A percentile compares a stretch with the other conserved stretches of the same genome.
Conservation (phyloP, 1,140 invertebrate species). For the Drosophila malerkotliana region DNA sequence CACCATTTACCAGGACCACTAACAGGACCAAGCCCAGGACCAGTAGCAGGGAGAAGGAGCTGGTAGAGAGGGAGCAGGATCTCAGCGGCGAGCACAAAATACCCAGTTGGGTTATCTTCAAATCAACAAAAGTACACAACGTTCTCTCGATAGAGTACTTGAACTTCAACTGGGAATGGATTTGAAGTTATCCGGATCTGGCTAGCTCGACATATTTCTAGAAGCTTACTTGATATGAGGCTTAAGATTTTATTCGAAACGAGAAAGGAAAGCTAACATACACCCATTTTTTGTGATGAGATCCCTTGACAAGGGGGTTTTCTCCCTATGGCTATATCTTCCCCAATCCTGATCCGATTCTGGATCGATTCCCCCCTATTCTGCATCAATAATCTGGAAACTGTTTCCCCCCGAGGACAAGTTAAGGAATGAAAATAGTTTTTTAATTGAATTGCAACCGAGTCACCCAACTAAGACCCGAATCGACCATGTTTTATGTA, state of each 20-base stretch:
- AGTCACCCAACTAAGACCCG: constrained; percentile 4
- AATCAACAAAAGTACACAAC: constrained; percentile 16
- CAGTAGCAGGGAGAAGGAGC: background rate
- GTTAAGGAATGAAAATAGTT: constrained; percentile 22
- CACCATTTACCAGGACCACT: background rate
- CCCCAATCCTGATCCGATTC: no score
- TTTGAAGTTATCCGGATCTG: background rate
- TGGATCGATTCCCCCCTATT: no score
- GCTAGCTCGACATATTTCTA: constrained; percentile 8
- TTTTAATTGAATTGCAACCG: constrained; percentile 32
- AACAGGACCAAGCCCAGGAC: no score
- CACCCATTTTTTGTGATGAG: no score
- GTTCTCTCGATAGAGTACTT: constrained; percentile 10
- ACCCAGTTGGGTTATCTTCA: constrained; percentile 13
- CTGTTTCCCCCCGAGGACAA: background rate
- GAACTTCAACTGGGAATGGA: constrained; percentile 12
- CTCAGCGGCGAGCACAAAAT: constrained; percentile 7
- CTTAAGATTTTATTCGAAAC: background rate
- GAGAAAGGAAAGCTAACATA: no score
- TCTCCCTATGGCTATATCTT: no score
- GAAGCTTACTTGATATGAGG: constrained; percentile 3
- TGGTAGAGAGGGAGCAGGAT: background rate
- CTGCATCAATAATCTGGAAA: background rate
- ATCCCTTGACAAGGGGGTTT: no score
- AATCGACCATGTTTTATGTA: constrained; percentile 2